Base-by-base conservation (phyloP, 2,888 invertebrate species). In the Hyposoter didymator region DNA sequence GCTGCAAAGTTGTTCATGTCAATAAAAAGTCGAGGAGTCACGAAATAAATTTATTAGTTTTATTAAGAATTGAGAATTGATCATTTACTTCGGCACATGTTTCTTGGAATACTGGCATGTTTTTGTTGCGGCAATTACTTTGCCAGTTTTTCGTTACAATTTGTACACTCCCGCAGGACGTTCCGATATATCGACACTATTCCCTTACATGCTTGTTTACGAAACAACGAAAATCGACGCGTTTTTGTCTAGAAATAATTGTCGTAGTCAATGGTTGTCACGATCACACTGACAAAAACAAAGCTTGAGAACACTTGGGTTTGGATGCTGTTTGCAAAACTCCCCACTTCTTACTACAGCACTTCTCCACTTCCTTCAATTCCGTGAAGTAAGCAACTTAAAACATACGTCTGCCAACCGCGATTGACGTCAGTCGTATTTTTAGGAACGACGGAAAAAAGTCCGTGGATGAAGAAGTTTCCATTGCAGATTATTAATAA, bases 31-130 rank as follows among this genome's bases (percentile, higher is more conserved):
- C 39, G 28, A 49, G 12, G 5, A n/a, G 12, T 52, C 19, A 32
- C 2, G 22, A 17, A 14, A 59, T 1, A 28, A 28, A 59, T 14
- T 59, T 75, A 32, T 32, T 78, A 35, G 4, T 35, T 32, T 0
- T 10, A 39, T 49, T 22, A 28, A 49, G 70, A 35, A 47, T 70
- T 22, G 47, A 6, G 32, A 32, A 49, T 55, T 17, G 39, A 17
- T 22, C 17, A 43, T 72, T 84, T 90, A 93, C 93, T 89, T 93
- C 93, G 4, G 92, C 90, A 87, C 92, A 93, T 28, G 93, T 92
- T 88, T 93, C 93, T 89, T 93, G 93, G 87, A 93, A 93, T 28
- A 93, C 93, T 19, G 93, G 93, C 93, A 93, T 78, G 43, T 78
- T 78, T 39, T 93, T 66, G n/a, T 66, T 7, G n/a, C 7, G 17